Base-by-base conservation (phyloP, 2,888 invertebrate species). In the Congeria kusceri region DNA sequence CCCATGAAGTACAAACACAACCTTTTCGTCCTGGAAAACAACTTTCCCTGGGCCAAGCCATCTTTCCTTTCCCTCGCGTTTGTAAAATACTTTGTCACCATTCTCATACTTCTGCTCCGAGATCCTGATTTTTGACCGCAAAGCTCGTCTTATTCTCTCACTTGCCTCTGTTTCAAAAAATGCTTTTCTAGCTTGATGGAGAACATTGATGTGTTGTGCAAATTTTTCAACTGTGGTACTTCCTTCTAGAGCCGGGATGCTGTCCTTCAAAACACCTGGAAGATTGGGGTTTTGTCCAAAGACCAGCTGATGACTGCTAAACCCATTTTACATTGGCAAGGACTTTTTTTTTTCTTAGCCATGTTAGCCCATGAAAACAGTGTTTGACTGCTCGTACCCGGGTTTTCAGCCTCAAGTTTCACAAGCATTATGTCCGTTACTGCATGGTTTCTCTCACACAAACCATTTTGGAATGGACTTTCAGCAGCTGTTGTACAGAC, bases 21-120 rank as follows among this genome's bases (percentile, higher is more conserved):
- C 81, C 74, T 85, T 86, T 32, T 85, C 85, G 77, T 86, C 83
- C 68, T 85, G 87, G 70, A 75, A 88, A 63, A 83, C 84, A 49
- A 81, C 88, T 75, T 78, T 89, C 76, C 72, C 82, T n/a, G 78
- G 83, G n/a, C 65, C 62, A 11, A 74, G 53, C 32, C 83, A 86
- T 29, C 66, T 27, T 1, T 83, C 77, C 57, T 69, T 69, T 1
- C 79, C 83, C 27, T 82, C 81, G 29, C 82, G 44, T 56, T 85
- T 86, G 63, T 87, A 84, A 56, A 68, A 85, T 0, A 87, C 86
- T 7, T 18, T 0, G 25, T 87, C 86, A 25, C 86, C 85, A 68
- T 83, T 66, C 25, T 74, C 72, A 84, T 58, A 87, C 2, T 62
- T 46, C 65, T 85, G 77, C 73, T 86, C 85, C 29, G 83, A 47